Evolutionary conservation across 2,797 vertebrate genomes (phyloP), one percentile per base, ranked within the genome.

Genomic region (Onychomys arenicola): DNA sequence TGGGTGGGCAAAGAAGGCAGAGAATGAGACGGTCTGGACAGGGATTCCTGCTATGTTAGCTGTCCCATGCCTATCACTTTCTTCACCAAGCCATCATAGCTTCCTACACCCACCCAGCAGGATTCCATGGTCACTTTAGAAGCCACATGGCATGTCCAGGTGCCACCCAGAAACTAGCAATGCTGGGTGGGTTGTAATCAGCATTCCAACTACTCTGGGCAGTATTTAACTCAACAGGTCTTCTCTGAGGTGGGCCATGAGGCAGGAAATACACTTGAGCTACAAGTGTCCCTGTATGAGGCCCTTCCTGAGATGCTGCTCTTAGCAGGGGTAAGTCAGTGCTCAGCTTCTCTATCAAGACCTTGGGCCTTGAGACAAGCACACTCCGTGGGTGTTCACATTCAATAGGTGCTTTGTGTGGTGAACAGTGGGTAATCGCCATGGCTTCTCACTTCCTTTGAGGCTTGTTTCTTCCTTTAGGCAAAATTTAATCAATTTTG

Each of bases 341-440:
- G 40, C 17, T 11, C 6, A 0, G 1, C 21, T 9, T 73, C 52
- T 29, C 23, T 14, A 10, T 13, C 0, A 0, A 49, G 73, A 43
- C 2, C 69, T 55, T 1, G 5, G 1, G 0, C 0, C 6, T 21
- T 8, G 29, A 77, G 75, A 37, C 43, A 14, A 52, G 63, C 12
- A 16, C n/a, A 1, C 0, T 67, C 2, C 1, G 5, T 25, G 16
- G 5, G 59, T 57, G 55, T 57, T 57, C 0, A 16, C 5, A 57
- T 57, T 57, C 55, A 57, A 19, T 57, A 19, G 55, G 55, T 0
- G 5, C 13, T 6, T 0, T 0, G 0, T 1, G 25, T 2, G 6
- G 84, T 16, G 7, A 52, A 49, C n/a, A 3, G 80, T 21, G 52
- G 37, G 80, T 21, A 67, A 21, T 52, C 1, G 23, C 63, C 6